Evolutionary conservation across 2,888 invertebrate genomes (phyloP).

Genomic region (Drosophila monieri): DNA sequence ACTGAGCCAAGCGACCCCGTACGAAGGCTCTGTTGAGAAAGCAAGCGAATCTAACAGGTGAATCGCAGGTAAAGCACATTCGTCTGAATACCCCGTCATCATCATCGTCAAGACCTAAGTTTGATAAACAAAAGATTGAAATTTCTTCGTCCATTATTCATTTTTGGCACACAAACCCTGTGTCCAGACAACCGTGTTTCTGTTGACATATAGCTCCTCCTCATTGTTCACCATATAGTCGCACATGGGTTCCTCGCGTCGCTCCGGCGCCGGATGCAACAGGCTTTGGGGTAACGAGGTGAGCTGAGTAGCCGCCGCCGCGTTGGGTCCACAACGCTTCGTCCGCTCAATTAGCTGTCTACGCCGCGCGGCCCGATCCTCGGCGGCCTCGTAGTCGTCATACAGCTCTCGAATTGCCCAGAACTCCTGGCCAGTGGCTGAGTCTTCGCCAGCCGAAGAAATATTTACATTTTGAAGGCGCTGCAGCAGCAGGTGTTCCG

Average conservation of each 20-base stretch:
- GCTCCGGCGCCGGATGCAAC: conserved; percentile 37
- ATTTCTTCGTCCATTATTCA: not conserved
- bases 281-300: conserved; percentile 58
- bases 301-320: conserved; percentile 48
- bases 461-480: conserved; percentile 91
- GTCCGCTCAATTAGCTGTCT: conserved; percentile 59
- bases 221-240: conserved; percentile 84
- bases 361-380: conserved; percentile 55
- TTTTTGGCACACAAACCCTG: conserved; percentile 8
- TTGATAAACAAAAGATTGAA: not conserved
- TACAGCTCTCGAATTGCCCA: conserved; percentile 87
- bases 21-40: conserved; percentile 88
- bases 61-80: conserved; percentile 91
- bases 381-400: conserved; percentile 83
- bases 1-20: conserved; percentile 64
- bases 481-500: conserved; percentile 88
- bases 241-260: conserved; percentile 75
- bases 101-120: conserved; percentile 12
- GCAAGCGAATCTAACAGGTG: conserved; percentile 91
- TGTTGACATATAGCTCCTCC: conserved; percentile 31
- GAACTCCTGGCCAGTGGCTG: conserved; percentile 84
- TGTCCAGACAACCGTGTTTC: conserved; percentile 31
- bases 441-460: conserved; percentile 81
- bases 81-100: conserved; percentile 61
- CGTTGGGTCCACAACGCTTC: conserved; percentile 62